Conservation (phyloP, 2,797 vertebrate species). For the Staurois parvus region DNA sequence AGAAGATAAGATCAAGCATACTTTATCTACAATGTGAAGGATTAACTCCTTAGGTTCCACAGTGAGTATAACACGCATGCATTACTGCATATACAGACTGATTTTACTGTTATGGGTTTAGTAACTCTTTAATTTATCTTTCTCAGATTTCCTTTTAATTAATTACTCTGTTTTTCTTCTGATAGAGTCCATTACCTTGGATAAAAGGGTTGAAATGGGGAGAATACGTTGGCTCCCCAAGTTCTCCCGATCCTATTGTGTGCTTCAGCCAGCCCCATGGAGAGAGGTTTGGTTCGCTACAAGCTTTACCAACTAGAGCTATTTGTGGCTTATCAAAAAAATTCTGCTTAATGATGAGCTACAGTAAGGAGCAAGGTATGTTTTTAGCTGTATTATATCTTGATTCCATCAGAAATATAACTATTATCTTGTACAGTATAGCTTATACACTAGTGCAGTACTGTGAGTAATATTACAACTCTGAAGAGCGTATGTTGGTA, state of each 20-base stretch:
- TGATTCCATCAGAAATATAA: not conserved
- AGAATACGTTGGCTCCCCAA: conserved; percentile 96
- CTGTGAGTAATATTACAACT: too few relatives aligned
- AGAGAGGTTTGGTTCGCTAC: conserved; percentile 90
- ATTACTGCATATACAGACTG: too few relatives aligned
- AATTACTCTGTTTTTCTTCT: conserved; percentile 24
- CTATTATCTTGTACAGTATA: not conserved
- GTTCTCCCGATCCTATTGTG: conserved; percentile 91
- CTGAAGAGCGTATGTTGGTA: too few relatives aligned
- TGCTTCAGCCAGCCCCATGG: conserved; percentile 98
- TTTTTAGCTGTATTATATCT: not conserved
- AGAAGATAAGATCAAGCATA: too few relatives aligned
- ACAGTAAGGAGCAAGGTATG: conserved; percentile 98
- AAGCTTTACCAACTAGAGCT: conserved; percentile 93
- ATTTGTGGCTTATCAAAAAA: conserved; percentile 93
- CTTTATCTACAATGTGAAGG: too few relatives aligned
- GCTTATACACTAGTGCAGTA: too few relatives aligned
- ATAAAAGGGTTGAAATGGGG: conserved; percentile 98
- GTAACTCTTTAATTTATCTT: too few relatives aligned
- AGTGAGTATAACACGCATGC: too few relatives aligned
- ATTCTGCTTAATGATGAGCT: conserved; percentile 98
- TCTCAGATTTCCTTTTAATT: not conserved
- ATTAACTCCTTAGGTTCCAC: too few relatives aligned
- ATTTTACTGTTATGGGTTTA: too few relatives aligned
- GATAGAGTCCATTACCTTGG: conserved; percentile 94